Percentiles rank a stretch among this genome's conserved stretches.
These are phyloP conservation scores for Halcyon malimbica DNA, from an alignment of 2,113 vertebrate genomes.

Conservation along the genomic window DNA sequence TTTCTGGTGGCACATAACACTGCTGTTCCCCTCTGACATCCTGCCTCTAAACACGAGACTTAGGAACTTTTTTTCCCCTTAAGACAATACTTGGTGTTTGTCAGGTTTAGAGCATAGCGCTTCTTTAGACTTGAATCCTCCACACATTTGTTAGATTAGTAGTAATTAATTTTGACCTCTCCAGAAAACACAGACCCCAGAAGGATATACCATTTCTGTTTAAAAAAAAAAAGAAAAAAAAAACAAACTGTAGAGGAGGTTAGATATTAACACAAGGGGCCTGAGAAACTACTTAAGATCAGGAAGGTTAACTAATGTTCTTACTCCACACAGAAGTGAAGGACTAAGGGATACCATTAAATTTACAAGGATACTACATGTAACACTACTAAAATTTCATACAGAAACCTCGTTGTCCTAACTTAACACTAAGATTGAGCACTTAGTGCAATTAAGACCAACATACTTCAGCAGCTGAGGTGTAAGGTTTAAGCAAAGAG, in stretches of 20 bases:
- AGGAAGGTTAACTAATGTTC: not conserved
- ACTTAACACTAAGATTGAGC: not conserved
- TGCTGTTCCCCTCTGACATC: not conserved
- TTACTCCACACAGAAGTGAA: not conserved
- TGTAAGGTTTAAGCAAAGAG: not conserved
- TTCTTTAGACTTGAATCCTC: not conserved
- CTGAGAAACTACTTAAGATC: not conserved
- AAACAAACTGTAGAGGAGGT: not conserved
- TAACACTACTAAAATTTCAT: not conserved
- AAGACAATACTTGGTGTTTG: not conserved
- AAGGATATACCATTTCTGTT: not conserved
- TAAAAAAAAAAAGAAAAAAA: not conserved
- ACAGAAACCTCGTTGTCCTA: not conserved
- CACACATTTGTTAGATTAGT: not conserved
- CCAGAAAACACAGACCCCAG: not conserved
- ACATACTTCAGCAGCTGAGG: not conserved
- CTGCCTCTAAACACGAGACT: not conserved
- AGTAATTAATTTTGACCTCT: not conserved
- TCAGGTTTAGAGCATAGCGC: not conserved
- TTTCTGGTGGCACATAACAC: not conserved
- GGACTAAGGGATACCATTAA: not conserved
- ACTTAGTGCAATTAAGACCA: not conserved
- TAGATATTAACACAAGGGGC: not conserved
- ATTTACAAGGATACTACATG: not conserved
- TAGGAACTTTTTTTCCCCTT: not conserved